Conservation (phyloP, 1,140 invertebrate species). For the Diorhabda sublineata region DNA sequence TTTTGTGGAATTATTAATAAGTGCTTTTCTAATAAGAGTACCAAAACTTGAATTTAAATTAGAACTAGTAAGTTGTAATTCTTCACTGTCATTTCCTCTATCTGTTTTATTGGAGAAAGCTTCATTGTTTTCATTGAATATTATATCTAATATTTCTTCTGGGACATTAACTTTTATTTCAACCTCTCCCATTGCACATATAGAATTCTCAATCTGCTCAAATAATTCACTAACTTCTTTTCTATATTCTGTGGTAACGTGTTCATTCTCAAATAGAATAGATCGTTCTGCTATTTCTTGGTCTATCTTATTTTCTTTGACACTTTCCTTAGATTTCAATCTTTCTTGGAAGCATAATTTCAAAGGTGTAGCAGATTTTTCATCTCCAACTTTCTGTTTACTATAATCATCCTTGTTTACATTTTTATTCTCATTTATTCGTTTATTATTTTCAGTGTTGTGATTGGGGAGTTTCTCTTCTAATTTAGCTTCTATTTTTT, state of each 20-base stretch:
- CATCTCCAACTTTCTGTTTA: conserved; percentile 6
- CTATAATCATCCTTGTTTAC: background rate
- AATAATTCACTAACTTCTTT: conserved; percentile 38
- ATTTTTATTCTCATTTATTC: background rate
- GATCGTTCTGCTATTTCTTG: conserved; percentile 20
- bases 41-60: conserved; percentile 34
- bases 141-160: conserved; percentile 32
- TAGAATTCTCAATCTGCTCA: conserved; percentile 39
- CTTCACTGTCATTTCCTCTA: conserved; percentile 25
- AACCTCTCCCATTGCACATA: conserved; percentile 35
- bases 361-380: conserved; percentile 22
- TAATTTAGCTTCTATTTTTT: conserved; percentile 27
- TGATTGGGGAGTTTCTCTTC: background rate
- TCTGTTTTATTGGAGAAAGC: conserved; percentile 16
- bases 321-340: background rate
- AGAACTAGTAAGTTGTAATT: conserved; percentile 19
- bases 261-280: conserved; percentile 25
- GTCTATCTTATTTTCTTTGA: conserved; percentile 9
- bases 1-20: conserved; percentile 40
- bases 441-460: background rate
- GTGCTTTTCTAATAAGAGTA: conserved; percentile 34
- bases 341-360: conserved; percentile 14
- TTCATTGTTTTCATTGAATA: conserved; percentile 23
- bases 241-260: conserved; percentile 27
- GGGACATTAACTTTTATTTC: conserved; percentile 21